Base-by-base conservation (phyloP, 2,113 vertebrate genomes). In the Syrrhaptes paradoxus region DNA sequence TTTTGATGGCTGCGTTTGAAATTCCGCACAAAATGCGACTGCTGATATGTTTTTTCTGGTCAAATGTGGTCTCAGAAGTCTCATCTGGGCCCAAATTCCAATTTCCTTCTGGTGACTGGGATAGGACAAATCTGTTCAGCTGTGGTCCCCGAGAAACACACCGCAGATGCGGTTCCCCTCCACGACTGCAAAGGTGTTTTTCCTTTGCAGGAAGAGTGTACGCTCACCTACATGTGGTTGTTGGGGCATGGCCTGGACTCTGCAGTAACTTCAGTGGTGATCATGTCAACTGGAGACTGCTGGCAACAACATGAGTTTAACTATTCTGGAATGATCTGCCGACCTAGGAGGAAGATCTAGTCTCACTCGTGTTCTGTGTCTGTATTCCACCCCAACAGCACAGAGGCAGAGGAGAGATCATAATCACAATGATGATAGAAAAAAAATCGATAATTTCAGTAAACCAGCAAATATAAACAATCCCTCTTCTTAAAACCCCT, bases 141-240 rank as follows among this genome's bases (percentile, higher is more conserved):
- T 87, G 36, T 63, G 48, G 46, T 43, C 38, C 43, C 46, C 48
- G 61, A 51, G 62, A 78, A 91, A 71, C 5, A 1, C 13, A 16
- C 22, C 2, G 7, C 7, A 49, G 20, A n/a, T 57, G 20, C 65
- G 20, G 2, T 68, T 92, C 11, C 66, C 9, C n/a, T 55, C 10
- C 12, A 8, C 7, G 45, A 2, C 54, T 71, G 45, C 22, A 68
- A 41, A 63, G 3, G 17, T 58, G 19, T 63, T 58, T 71, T 15
- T 63, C 12, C 38, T 75, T 52, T n/a, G 31, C 36, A 36, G 36
- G 26, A 83, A 7, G n/a, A 59, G 5, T 4, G 7, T 43, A 18
- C 2, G 3, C 10, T 3, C 1, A 2, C 25, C 17, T 54, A 9
- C 1, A 0, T 8, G 31, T 17, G 17, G 21, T n/a, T 58, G 19